Evolutionary conservation across 2,797 vertebrate genomes (phyloP), one percentile per base, ranked within the genome.

Genomic region (Myripristis murdjan): DNA sequence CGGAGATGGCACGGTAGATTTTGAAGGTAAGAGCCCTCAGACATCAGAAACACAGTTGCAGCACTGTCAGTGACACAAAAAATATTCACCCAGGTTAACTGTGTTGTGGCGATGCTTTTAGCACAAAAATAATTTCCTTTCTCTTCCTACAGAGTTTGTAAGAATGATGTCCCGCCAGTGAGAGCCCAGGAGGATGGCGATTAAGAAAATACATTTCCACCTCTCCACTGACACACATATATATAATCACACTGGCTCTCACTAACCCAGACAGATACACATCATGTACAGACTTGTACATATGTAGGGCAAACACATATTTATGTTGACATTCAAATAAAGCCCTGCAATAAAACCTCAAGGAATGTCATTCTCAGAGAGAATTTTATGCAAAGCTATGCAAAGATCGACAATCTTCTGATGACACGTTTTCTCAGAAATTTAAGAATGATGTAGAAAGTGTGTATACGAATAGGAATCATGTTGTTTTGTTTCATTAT

Each of bases 1-100:
- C 0, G 97, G 98, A 11, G 98, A 99, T 1, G 98, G 98, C 48
- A 97, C 95, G 0, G 98, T 99, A 61, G 97, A 99, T 84, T 99
- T 99, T 84, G 98, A 99, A 97, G 98, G 98, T 98, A 87, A 78
- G 77, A 22, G 48, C 33, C 35, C 8, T 37, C 70, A 20, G 43
- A 11, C 18, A 48, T 9, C 18, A 48, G 5, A 48, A 22, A 22
- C 3, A 12, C 20, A 5, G 3, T 47, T 8, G 4, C 11, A n/a
- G 4, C 43, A 18, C 18, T 46, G 2, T 8, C 43, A 44, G 41
- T 5, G 15, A 44, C n/a, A n/a, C n/a, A n/a, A n/a, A n/a, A 44
- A 16, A 44, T n/a, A 41, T 44, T 31, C 11, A 39, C 39, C 8
- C 41, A 5, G 1, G 2, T 49, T 49, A 49, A 51, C 24, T 24